These are phyloP conservation scores for Haliaeetus leucogaster DNA, from an alignment of 2,113 vertebrate genomes.

Conservation along the genomic window DNA sequence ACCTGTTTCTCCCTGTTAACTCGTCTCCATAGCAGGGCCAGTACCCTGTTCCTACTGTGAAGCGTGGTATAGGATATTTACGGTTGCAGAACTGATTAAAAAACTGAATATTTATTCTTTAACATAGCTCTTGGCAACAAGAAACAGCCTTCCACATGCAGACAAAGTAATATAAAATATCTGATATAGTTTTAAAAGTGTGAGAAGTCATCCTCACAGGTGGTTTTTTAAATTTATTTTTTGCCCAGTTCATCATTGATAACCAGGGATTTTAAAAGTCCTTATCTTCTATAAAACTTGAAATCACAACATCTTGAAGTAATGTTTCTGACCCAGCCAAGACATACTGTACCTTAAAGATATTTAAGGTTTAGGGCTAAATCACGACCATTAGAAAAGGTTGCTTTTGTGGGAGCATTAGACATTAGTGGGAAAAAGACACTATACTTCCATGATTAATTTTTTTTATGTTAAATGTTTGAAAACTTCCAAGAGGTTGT, in stretches of 20 bases:
- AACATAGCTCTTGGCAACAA: background rate
- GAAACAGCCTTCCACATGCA: background rate
- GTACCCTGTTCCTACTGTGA: background rate
- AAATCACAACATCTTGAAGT: background rate
- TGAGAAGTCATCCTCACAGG: background rate
- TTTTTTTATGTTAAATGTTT: background rate
- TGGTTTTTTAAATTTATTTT: background rate
- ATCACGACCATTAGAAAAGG: background rate
- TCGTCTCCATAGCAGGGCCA: background rate
- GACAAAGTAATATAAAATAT: background rate
- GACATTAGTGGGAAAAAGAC: background rate
- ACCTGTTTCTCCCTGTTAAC: background rate
- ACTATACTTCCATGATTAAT: background rate
- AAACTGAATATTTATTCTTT: background rate
- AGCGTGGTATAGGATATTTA: accelerated
- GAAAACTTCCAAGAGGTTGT: background rate
- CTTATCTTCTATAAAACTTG: background rate
- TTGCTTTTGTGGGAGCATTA: background rate
- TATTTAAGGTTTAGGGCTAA: background rate
- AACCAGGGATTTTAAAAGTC: background rate
- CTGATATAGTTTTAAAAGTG: background rate
- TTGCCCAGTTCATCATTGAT: background rate
- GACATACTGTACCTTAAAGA: background rate
- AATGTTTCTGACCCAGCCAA: background rate
- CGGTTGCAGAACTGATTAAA: background rate